These are phyloP conservation scores for Drosophila nigromelanica DNA, from an alignment of 1,140 invertebrate species.

Conservation along the genomic window DNA sequence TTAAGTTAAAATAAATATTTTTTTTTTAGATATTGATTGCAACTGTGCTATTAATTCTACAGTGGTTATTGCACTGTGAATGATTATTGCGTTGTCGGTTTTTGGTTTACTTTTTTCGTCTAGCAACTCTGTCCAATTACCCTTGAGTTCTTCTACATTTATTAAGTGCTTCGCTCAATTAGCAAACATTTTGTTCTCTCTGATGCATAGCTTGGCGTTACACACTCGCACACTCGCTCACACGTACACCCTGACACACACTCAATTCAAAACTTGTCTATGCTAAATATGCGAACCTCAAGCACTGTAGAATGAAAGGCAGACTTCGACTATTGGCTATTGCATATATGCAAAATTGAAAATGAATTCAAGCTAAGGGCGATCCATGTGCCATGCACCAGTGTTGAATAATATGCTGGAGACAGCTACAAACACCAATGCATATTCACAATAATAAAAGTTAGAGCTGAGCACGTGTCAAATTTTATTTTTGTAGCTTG, in stretches of 20 bases:
- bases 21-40: too few relatives aligned
- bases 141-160: slow-evolving; percentile 1
- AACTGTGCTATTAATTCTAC: too few relatives aligned
- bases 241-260: background rate
- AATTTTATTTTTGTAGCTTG: slow-evolving; percentile 3
- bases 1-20: too few relatives aligned
- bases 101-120: too few relatives aligned
- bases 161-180: slow-evolving; percentile 19
- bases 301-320: slow-evolving; percentile 2
- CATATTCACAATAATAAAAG: slow-evolving; percentile 2
- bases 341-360: slow-evolving; percentile 46
- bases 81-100: too few relatives aligned
- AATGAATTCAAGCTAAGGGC: slow-evolving; percentile 20
- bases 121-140: background rate
- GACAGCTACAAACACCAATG: slow-evolving; percentile 7
- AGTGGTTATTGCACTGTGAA: too few relatives aligned
- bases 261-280: slow-evolving; percentile 26
- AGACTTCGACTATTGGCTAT: slow-evolving; percentile 23
- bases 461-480: slow-evolving; percentile 1
- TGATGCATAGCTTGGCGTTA: background rate
- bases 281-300: slow-evolving; percentile 20
- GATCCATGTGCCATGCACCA: background rate
- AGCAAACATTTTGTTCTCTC: slow-evolving; percentile 9
- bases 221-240: background rate
- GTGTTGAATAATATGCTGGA: slow-evolving; percentile 20